Base-by-base conservation (phyloP, 1,140 invertebrate genomes). In the Heterodera carotae region DNA sequence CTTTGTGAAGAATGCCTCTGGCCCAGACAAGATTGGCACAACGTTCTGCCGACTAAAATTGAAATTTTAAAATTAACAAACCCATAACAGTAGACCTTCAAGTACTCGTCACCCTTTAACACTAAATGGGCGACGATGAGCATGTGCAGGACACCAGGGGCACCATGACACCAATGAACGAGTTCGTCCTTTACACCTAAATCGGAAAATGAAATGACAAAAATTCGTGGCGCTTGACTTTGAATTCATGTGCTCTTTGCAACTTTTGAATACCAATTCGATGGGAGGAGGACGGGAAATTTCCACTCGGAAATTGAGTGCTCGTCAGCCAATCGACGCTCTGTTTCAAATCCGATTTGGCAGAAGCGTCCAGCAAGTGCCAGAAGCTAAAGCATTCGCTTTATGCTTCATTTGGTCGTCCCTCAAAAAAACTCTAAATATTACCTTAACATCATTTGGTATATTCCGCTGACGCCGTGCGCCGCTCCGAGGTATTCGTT, bases 141-240 rank as follows among this genome's bases (percentile, higher is more conserved):
- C 73, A 94, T 89, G 84, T 92, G 91, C 22, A 94, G 90, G 89
- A 93, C 92, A 25, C 94, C 94, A 62, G 95, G 93, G 29, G 94
- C 93, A 18, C 95, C 95, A 88, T 97, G 94, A 90, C 95, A 97
- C 95, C 95, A 97, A 81, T 97, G 62, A 25, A 31, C 33, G 12
- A 31, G 27, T 66, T 66, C 33, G 12, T 29, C 62, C 62, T 29
- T 34, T 25, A 27, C 12, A 10, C 33, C 27, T 66, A 22, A 66
- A 22, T 66, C 22, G 62, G 27, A 25, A 39, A 39, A 39, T 39
- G 27, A 22, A 66, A 29, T 12, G 33, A 34, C 6, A 6, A 8
- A 5, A 66, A 31, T 31, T 27, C 27, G 10, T 6, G 10, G 36
- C 4, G 10, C 4, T 6, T 39, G 36, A 10, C 4, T 4, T 39